Evolutionary conservation across 2,797 vertebrate species (phyloP).

Genomic region (Muscicapa comitata): DNA sequence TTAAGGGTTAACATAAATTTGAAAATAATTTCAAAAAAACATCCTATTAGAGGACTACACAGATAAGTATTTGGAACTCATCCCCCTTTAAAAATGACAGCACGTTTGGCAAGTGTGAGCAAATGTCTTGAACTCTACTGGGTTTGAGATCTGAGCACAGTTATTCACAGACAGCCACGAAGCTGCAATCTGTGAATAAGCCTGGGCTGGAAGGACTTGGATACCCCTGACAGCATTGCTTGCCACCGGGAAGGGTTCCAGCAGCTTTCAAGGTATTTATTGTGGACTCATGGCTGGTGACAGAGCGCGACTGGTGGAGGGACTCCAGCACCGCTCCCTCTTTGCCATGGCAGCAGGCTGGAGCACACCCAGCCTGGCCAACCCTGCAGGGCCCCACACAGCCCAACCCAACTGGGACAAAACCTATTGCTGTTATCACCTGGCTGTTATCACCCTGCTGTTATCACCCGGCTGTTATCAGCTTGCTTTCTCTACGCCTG

Average conservation of each 20-base stretch:
- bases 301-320: not conserved
- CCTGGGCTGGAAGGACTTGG: conserved; percentile 35
- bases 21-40: conserved; percentile 47
- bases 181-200: conserved; percentile 64
- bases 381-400: not conserved
- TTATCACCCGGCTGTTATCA: not conserved
- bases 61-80: conserved; percentile 67
- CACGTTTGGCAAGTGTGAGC: conserved; percentile 75
- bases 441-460: not conserved
- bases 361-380: conserved; percentile 31
- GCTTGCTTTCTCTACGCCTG: not conserved
- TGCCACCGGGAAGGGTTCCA: not conserved
- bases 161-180: conserved; percentile 53
- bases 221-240: not conserved
- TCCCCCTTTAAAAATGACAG: conserved; percentile 69
- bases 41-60: conserved; percentile 54
- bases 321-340: conserved; percentile 29
- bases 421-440: not conserved
- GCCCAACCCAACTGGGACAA: not conserved
- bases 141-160: conserved; percentile 58
- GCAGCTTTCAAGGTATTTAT: conserved; percentile 48
- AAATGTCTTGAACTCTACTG: conserved; percentile 63
- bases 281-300: conserved; percentile 65
- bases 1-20: conserved; percentile 63
- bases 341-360: not conserved